Evolutionary conservation across 2,888 invertebrate genomes (phyloP), one percentile per base, ranked within the genome.

Genomic region (Congeria kusceri): DNA sequence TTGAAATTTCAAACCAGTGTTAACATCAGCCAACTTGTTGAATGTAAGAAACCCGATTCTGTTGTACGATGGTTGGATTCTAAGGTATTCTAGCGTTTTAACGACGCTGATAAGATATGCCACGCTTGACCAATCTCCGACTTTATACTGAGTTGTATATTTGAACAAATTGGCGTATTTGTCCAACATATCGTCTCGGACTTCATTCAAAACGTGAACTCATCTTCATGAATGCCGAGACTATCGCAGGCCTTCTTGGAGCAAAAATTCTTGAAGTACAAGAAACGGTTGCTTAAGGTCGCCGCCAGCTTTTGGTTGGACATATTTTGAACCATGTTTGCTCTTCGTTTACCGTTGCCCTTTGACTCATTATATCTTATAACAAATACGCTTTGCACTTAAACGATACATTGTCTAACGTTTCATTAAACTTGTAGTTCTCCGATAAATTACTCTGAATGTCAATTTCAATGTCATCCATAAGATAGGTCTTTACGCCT

Each of bases 391-490:
- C 28, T 20, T 65, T 65, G 18, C 27, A 27, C 20, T 49, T 65
- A 28, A 27, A 65, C 25, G 49, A 49, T n/a, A 28, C 28, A n/a
- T 49, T 25, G 29, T 20, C 20, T 3, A 53, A 44, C 11, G 53
- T 49, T 49, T 65, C 65, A 27, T 49, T 20, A 2, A 65, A 13
- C n/a, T 49, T 32, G 53, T 65, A 65, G 20, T 65, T 65, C 53
- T 65, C 65, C 1, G 29, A 20, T 3, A 49, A 0, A 25, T 65
- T 27, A 20, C 28, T 53, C 25, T 65, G 49, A 15, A 53, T 53
- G 53, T 65, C 53, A 13, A 65, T 53, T 2, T 11, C 9, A 9
- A 49, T 49, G 28, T 64, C 64, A 18, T 64, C 64, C 49, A 49
- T 25, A 20, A 28, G 25, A 18, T 47, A 64, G 4, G 25, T 47